phyloP scores from a whole-genome alignment of 2,797 vertebrate genomes.

The Numenius phaeopus region DNA sequence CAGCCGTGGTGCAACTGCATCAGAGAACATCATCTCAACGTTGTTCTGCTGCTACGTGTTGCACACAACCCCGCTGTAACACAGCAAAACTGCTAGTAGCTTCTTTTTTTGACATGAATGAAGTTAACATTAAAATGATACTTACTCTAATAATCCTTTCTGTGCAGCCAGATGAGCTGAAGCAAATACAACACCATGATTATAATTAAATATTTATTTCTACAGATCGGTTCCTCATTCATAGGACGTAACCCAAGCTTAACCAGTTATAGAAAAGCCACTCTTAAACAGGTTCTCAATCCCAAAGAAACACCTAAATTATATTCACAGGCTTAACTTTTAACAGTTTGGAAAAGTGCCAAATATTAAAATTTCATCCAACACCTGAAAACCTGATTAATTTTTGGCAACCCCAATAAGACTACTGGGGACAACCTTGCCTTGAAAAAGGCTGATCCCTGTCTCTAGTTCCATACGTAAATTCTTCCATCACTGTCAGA shows the following conservation, averaged over 20 bases:
- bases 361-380: background rate
- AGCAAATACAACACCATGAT: background rate
- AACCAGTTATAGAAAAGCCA: background rate
- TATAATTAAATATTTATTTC: background rate
- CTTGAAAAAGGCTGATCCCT: background rate
- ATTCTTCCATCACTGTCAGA: background rate
- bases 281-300: conserved; percentile 9
- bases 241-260: background rate
- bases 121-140: background rate
- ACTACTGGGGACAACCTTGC: background rate
- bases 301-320: conserved; percentile 3
- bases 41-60: accelerated
- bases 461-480: background rate
- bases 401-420: background rate
- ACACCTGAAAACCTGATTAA: background rate
- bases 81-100: background rate
- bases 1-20: background rate
- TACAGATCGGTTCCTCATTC: background rate
- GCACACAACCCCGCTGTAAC: background rate
- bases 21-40: accelerated
- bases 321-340: background rate
- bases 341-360: background rate
- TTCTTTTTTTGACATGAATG: background rate
- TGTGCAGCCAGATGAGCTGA: background rate
- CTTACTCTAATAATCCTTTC: background rate